A percentile compares a stretch with the other conserved stretches of the same genome.
phyloP scores from a whole-genome alignment of 2,888 invertebrate species.

The Cartodere bifasciata region DNA sequence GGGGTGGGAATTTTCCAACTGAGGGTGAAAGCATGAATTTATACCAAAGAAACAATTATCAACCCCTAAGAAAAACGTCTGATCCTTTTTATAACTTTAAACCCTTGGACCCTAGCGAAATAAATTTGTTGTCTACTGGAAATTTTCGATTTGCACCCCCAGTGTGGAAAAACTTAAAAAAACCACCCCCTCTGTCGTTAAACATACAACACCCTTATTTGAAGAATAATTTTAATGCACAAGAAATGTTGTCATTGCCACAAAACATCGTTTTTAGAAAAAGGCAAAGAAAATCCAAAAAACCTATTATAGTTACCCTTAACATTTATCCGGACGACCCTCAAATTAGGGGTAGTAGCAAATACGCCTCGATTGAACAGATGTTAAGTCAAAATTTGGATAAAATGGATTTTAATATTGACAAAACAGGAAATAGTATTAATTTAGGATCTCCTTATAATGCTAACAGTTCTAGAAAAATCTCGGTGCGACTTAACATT shows the following conservation, averaged over 20 bases:
- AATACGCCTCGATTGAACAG: too few relatives aligned
- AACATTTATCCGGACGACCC: conserved; percentile 13
- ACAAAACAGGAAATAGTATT: conserved; percentile 4
- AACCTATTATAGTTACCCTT: conserved; percentile 12
- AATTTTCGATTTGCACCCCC: conserved; percentile 35
- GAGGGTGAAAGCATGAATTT: too few relatives aligned
- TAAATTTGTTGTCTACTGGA: conserved; percentile 55
- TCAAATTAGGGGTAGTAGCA: conserved; percentile 4
- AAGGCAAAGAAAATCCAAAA: too few relatives aligned
- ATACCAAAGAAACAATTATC: too few relatives aligned
- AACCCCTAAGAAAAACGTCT: neutral
- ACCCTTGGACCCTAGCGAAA: conserved; percentile 59
- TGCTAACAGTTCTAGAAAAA: too few relatives aligned
- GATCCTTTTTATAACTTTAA: conserved; percentile 60
- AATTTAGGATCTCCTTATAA: too few relatives aligned
- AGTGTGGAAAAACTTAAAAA: conserved; percentile 20
- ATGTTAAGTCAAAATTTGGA: conserved; percentile 7
- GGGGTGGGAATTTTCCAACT: too few relatives aligned
- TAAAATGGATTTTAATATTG: conserved; percentile 7
- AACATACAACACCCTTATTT: too few relatives aligned
- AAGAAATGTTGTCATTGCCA: too few relatives aligned
- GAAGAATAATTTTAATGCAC: too few relatives aligned
- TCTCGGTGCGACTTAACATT: conserved; percentile 8
- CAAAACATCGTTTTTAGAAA: too few relatives aligned
- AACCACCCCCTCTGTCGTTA: too few relatives aligned